phyloP scores from a whole-genome alignment of 2,113 vertebrate genomes.

The Bagarius yarrelli region DNA sequence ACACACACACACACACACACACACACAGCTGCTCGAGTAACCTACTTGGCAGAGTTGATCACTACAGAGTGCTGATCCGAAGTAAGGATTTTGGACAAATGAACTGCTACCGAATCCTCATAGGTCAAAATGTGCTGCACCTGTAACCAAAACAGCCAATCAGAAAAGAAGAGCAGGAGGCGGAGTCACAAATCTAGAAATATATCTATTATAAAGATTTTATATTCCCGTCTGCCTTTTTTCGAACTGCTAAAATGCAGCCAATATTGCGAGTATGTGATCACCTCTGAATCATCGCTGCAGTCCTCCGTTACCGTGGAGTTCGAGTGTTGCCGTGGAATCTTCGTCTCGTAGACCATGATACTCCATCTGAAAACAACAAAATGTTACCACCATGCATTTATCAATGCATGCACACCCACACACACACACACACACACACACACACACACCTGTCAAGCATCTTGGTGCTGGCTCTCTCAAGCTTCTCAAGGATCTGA shows the following conservation, averaged over 20 bases:
- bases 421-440: background rate
- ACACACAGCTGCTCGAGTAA: constrained; percentile 11
- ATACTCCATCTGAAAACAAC: constrained; percentile 85
- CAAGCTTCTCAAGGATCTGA: constrained; percentile 94
- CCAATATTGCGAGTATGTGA: constrained; percentile 27
- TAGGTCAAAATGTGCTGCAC: constrained; percentile 95
- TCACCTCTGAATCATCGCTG: constrained; percentile 92
- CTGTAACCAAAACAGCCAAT: constrained; percentile 62
- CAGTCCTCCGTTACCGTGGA: constrained; percentile 83
- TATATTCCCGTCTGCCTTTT: background rate
- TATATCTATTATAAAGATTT: background rate
- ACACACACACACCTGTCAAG: constrained; percentile 80
- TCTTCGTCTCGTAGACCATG: constrained; percentile 97
- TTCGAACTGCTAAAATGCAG: background rate
- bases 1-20: background rate
- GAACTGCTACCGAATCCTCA: constrained; percentile 94
- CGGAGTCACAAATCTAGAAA: background rate
- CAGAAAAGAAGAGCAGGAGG: constrained; percentile 1
- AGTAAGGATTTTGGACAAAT: constrained; percentile 93
- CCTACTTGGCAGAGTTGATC: constrained; percentile 95
- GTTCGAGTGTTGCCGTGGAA: constrained; percentile 80
- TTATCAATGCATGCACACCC: background rate
- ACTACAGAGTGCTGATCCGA: constrained; percentile 97
- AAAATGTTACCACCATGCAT: constrained; percentile 1
- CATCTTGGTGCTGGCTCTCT: constrained; percentile 98